A percentile compares a stretch with the other conserved stretches of the same genome.
Evolutionary conservation across 1,140 invertebrate genomes (phyloP).

Genomic region (Calephelis nemesis): DNA sequence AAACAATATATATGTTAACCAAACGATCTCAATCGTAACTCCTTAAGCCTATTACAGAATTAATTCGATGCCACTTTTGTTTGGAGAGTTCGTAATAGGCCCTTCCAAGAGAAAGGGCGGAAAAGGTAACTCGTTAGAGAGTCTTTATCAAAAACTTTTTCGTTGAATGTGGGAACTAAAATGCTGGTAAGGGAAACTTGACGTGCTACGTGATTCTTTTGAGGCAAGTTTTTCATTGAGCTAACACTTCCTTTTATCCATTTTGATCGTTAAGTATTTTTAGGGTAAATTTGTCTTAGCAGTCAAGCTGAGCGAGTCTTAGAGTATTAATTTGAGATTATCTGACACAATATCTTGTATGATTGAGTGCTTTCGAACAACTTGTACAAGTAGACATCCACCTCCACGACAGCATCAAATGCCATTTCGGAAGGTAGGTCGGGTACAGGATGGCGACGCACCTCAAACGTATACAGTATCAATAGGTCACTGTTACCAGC

Average conservation of each 20-base stretch:
- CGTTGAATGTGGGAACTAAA: slow-evolving; percentile 48
- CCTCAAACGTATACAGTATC: too few species aligned
- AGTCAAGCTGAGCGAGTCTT: neutral
- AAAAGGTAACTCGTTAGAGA: slow-evolving; percentile 54
- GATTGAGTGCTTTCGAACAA: too few species aligned
- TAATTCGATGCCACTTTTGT: slow-evolving; percentile 2
- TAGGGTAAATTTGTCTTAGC: slow-evolving; percentile 2
- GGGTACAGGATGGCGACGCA: too few species aligned
- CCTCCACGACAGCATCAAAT: too few species aligned
- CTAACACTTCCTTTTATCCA: slow-evolving; percentile 35
- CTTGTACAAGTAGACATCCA: too few species aligned
- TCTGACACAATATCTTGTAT: too few species aligned
- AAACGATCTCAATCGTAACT: neutral
- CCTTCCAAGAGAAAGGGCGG: slow-evolving; percentile 13
- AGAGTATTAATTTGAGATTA: neutral
- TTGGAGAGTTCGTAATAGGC: slow-evolving; percentile 6
- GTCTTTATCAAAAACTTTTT: slow-evolving; percentile 58
- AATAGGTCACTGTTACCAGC: too few species aligned
- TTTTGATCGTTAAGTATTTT: slow-evolving; percentile 26
- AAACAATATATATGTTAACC: too few species aligned
- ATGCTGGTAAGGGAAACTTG: slow-evolving; percentile 58
- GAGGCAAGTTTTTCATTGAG: slow-evolving; percentile 45
- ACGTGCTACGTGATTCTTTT: slow-evolving; percentile 58
- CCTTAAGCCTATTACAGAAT: slow-evolving; percentile 4
- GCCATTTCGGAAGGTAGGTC: too few species aligned